Base-by-base conservation (phyloP, 2,113 vertebrate species). In the Macroglossus sobrinus region DNA sequence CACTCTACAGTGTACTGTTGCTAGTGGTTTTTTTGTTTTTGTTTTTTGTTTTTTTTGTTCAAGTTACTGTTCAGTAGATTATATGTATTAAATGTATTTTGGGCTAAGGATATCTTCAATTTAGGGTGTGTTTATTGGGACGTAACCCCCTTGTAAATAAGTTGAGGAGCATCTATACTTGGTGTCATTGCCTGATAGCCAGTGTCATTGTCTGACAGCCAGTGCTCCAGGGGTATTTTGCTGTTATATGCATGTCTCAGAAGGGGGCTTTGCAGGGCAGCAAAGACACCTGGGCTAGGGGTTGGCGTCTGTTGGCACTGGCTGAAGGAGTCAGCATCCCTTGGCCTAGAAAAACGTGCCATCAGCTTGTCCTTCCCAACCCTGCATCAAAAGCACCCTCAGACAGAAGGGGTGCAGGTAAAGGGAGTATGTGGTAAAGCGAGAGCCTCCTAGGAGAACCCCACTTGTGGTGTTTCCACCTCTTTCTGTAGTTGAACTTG, bases 131-230 rank as follows among this genome's bases (percentile, higher is more conserved):
- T 82, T 33, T 33, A 4, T 14, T 82, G 28, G 79, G 79, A 82
- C 18, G 7, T 7, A 43, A 43, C 4, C 26, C 9, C 18, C 57
- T 63, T 13, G 57, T 22, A 33, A 45, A 22, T 28, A 43, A 43
- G 28, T 33, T 0, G 16, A 33, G 18, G 74, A 76, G 45, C 74
- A 30, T 33, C 5, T 7, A 3, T 82, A 18, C 66, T 89, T 16
- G 19, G 1, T 14, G 1, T 24, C 35, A 5, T 2, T 74, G 72
- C 47, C 30, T 0, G 30, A 45, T 4, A 26, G 47, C 15, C 3
- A 13, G 61, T 14, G 1, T 24, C 35, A 5, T 2, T 74, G 74
- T 33, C 26, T 0, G 33, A 45, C 2, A 26, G 47, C 15, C 35
- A 5, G 0, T 4, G 33, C 72, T 85, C 43, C 28, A n/a, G 64